Evolutionary conservation across 2,888 invertebrate genomes (phyloP), one percentile per base, ranked within the genome.

Genomic region (Apamea epomidion): DNA sequence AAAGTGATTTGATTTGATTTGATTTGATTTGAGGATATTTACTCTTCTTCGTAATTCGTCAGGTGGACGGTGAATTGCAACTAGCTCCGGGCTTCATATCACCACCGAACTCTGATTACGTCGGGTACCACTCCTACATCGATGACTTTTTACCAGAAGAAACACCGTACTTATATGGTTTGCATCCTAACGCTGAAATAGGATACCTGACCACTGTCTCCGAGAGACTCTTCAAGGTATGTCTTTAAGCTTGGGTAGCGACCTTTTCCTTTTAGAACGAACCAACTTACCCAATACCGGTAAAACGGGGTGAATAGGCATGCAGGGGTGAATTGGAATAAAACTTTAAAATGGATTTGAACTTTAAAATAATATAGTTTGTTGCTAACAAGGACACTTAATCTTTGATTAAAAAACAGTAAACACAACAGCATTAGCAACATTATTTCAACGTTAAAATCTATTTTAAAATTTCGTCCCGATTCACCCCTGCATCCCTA

Each of bases 141-240:
- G 99, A 99, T 91, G 98, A 99, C 87, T 97, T 97, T 90, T 95
- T 99, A 48, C 99, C 99, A 0, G 97, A 98, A 0, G 99, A 99
- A 95, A 98, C 99, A 74, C 99, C 99, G 0, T 98, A 98, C 90
- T 97, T 99, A 29, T 99, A 99, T 91, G 99, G 99, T 0, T 96
- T 99, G 37, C 99, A 99, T 95, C 98, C 99, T 0, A 99, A 99
- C 94, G 99, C 99, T 1, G 99, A 99, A 96, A 99, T 99, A 82
- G 99, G 99, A 70, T 99, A 99, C 92, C 96, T 99, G 75, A 99
- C 99, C 0, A 98, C 98, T 0, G 98, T 98, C 0, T 98, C 99
- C 0, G 99, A 99, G 90, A 98, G 98, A 84, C 96, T 99, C 72
- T 99, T 99, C 95, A 98, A 97, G 94, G 97, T 96, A 84, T 16